Percentiles rank a stretch among this genome's conserved stretches.
These are phyloP conservation scores for Microcebus murinus DNA, from an alignment of 2,113 vertebrate species.

Conservation along the genomic window DNA sequence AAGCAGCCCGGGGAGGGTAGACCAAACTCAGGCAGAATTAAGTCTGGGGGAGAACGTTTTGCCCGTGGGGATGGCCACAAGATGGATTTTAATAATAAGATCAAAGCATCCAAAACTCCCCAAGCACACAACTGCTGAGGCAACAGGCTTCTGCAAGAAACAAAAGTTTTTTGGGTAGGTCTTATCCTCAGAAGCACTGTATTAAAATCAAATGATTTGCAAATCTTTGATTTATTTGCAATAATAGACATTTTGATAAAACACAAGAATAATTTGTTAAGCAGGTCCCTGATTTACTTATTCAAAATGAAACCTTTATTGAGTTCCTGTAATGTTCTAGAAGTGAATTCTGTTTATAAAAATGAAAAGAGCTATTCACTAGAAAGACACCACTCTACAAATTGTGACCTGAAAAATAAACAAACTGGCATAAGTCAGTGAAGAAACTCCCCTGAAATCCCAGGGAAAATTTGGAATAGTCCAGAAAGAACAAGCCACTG, in stretches of 20 bases:
- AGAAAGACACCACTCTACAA: not conserved
- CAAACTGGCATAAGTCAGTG: not conserved
- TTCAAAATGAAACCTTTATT: not conserved
- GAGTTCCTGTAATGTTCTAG: not conserved
- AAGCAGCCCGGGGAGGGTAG: not conserved
- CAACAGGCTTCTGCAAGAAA: not conserved
- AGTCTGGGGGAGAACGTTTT: not conserved
- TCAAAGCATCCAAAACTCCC: not conserved
- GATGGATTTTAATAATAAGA: conserved; percentile 16
- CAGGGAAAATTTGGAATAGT: not conserved
- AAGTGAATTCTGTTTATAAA: conserved; percentile 3
- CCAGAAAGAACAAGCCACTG: not conserved
- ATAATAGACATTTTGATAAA: not conserved
- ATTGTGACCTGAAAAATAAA: not conserved
- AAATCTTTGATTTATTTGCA: conserved; percentile 15
- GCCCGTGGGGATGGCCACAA: not conserved
- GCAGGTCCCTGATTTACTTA: not conserved
- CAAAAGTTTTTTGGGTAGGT: not conserved
- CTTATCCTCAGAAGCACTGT: conserved; percentile 2
- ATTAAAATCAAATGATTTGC: conserved; percentile 34
- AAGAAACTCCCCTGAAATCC: not conserved
- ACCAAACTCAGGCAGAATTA: not conserved
- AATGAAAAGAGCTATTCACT: not conserved
- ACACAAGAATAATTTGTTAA: not conserved
- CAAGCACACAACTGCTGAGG: not conserved